These are phyloP conservation scores for Limnephilus lunatus DNA, from an alignment of 2,888 invertebrate genomes.

Conservation along the genomic window DNA sequence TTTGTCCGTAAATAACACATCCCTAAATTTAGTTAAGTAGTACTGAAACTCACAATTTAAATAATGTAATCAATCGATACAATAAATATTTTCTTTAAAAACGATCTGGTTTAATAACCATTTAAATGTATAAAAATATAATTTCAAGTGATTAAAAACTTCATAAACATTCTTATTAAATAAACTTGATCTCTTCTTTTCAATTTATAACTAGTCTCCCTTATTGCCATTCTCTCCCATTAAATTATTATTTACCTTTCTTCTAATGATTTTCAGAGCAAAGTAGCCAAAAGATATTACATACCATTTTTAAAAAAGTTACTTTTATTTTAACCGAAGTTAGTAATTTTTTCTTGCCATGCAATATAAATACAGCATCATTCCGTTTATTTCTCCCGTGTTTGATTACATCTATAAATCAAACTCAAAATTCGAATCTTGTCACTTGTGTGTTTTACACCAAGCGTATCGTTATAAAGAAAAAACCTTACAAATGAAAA, in stretches of 20 bases:
- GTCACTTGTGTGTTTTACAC: neutral
- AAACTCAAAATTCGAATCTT: neutral
- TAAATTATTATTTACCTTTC: neutral
- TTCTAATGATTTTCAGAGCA: neutral
- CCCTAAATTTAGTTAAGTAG: neutral
- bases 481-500: neutral
- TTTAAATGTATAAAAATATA: conserved; percentile 26
- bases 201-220: neutral
- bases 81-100: conserved; percentile 17
- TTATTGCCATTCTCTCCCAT: neutral
- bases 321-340: neutral
- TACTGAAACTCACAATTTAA: neutral
- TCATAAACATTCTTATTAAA: conserved; percentile 8
- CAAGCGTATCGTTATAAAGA: neutral
- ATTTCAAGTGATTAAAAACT: conserved; percentile 3
- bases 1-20: neutral
- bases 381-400: neutral
- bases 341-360: neutral
- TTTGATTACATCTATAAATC: neutral
- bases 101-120: neutral
- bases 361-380: neutral
- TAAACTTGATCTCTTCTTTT: neutral
- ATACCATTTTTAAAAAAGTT: neutral
- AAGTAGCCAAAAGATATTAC: neutral
- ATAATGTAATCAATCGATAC: conserved; percentile 10